Base-by-base conservation (phyloP, 2,797 vertebrate genomes). In the Eupleurogrammus muticus region DNA sequence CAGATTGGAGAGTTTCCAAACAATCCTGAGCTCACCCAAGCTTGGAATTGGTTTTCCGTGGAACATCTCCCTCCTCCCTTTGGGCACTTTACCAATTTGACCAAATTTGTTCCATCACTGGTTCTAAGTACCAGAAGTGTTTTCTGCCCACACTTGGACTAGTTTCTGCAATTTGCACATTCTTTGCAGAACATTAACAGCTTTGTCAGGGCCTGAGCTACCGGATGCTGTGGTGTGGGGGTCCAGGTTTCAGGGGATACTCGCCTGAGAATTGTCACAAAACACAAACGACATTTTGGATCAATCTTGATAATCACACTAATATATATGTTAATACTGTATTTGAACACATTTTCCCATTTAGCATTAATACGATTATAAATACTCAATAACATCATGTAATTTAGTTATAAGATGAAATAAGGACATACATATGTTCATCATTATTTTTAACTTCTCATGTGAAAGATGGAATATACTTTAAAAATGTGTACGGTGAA, bases 41-140 rank as follows among this genome's bases (percentile, higher is more conserved):
- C 95, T 95, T 95, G 93, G 95, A 95, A 95, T 95, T 95, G 95
- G 94, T 95, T 95, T 95, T 95, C 93, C 80, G 94, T 94, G 94
- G 93, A 95, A 95, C 94, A 94, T 94, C 94, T 94, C 93, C 93
- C 92, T 93, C 94, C 94, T 94, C 94, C 94, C 94, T 95, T 95
- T 93, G 94, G 94, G 94, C 95, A 95, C 93, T 94, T 95, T 94
- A 95, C 95, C 94, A 94, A 95, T 95, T 95, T 95, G 94, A 95
- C 95, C 94, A 95, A 95, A 95, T 95, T 94, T 95, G 94, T 95
- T 95, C 94, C 94, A 95, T 95, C 93, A 89, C 91, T 93, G 93
- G 93, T 93, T 95, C 90, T 94, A 94, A 95, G 93, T 94, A 94
- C 93, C 92, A 94, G 92, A 92, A 94, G 94, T 94, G 93, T 93